Percentiles rank a stretch among this genome's conserved stretches.
phyloP scores from a whole-genome alignment of 2,888 invertebrate species.

The Pollenia amentaria region DNA sequence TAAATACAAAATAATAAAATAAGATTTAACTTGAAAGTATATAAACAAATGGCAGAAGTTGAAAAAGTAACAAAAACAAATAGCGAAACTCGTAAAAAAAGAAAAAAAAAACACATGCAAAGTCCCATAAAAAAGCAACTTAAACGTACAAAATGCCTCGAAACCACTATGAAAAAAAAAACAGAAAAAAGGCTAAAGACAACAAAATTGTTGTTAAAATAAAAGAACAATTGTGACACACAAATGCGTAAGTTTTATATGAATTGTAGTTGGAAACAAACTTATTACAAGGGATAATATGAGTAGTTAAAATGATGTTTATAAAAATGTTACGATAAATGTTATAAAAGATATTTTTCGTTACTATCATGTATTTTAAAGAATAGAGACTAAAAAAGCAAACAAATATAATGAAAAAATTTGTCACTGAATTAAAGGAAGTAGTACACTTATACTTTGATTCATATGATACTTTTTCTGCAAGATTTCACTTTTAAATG shows the following conservation, averaged over 20 bases:
- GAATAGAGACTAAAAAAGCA: too few relatives aligned
- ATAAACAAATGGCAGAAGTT: slow-evolving; percentile 24
- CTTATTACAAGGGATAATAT: background rate
- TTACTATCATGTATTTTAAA: too few relatives aligned
- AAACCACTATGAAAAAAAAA: slow-evolving; percentile 18
- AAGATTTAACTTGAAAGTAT: slow-evolving; percentile 41
- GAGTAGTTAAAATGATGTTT: slow-evolving; percentile 3
- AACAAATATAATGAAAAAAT: too few relatives aligned
- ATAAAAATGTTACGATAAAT: slow-evolving; percentile 18
- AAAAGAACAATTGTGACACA: background rate
- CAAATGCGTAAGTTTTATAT: background rate
- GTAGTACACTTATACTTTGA: too few relatives aligned
- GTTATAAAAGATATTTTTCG: background rate
- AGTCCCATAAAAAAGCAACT: slow-evolving; percentile 23
- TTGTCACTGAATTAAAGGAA: too few relatives aligned
- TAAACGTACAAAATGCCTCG: slow-evolving; percentile 23
- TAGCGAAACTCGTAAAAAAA: background rate
- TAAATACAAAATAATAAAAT: slow-evolving; percentile 44
- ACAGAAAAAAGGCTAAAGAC: background rate
- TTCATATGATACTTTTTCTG: too few relatives aligned
- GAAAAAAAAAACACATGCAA: slow-evolving; percentile 8
- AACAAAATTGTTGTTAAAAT: background rate
- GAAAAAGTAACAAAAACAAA: slow-evolving; percentile 6
- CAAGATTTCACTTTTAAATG: too few relatives aligned
- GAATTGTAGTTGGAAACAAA: background rate